Evolutionary conservation across 1,140 invertebrate species (phyloP).

Genomic region (Pseudomyrmex pallidus): DNA sequence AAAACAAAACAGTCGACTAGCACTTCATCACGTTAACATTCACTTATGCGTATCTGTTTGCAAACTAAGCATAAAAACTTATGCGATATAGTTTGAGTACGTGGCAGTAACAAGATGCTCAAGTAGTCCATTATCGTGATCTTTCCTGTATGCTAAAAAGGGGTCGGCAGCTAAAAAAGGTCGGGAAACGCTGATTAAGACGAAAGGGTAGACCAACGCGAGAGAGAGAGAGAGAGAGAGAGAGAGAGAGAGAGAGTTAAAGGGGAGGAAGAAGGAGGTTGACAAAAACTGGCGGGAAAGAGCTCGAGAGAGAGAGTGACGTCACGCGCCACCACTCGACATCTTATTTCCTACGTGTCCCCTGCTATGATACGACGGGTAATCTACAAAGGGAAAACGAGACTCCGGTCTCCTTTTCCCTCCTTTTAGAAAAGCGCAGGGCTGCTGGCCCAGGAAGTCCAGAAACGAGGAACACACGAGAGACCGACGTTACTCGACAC

Average conservation of each 20-base stretch:
- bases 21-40: neutral
- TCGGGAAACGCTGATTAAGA: constrained; percentile 50
- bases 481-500: constrained; percentile 28
- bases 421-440: constrained; percentile 35
- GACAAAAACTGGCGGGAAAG: constrained; percentile 37
- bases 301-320: constrained; percentile 46
- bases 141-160: constrained; percentile 14
- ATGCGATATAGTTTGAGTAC: neutral
- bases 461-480: constrained; percentile 5
- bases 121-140: constrained; percentile 28
- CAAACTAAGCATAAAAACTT: neutral
- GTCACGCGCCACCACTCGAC: constrained; percentile 66
- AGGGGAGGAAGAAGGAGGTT: neutral
- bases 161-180: constrained; percentile 7
- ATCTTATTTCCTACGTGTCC: constrained; percentile 76
- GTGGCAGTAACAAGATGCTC: constrained; percentile 18
- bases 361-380: constrained; percentile 62
- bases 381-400: constrained; percentile 71
- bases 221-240: neutral
- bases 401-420: constrained; percentile 31
- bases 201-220: constrained; percentile 35
- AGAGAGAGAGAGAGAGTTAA: too few species aligned
- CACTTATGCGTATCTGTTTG: neutral
- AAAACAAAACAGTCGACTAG: neutral
- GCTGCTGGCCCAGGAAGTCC: constrained; percentile 13